A percentile compares a stretch with the other conserved stretches of the same genome.
Evolutionary conservation across 2,888 invertebrate genomes (phyloP).

Genomic region (Lepas anatifera): DNA sequence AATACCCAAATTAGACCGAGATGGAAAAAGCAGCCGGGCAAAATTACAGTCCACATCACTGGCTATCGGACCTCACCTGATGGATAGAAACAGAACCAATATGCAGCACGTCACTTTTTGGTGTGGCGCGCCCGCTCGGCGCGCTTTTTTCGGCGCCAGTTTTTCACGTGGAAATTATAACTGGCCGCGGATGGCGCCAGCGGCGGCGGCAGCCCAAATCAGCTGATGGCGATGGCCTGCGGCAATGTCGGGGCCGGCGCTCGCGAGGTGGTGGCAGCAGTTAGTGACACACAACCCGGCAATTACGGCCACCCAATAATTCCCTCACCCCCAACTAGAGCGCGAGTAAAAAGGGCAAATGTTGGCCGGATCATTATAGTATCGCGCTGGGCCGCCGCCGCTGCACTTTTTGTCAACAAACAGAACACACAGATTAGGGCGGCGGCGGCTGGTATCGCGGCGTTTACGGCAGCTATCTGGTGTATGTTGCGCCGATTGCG

Average conservation of each 20-base stretch:
- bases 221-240: not conserved
- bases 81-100: constrained; percentile 9
- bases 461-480: no score
- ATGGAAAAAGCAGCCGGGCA: not conserved
- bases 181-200: not conserved
- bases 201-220: not conserved
- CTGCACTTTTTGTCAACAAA: not conserved
- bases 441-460: no score
- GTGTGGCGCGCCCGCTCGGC: not conserved
- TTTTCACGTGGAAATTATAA: constrained; percentile 6
- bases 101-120: not conserved
- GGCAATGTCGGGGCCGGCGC: no score
- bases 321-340: not conserved
- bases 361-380: not conserved
- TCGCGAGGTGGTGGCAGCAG: not conserved
- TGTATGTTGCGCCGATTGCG: no score
- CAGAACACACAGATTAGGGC: not conserved
- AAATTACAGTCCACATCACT: not conserved
- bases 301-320: not conserved
- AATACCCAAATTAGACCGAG: constrained; percentile 9
- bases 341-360: not conserved
- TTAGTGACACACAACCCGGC: not conserved
- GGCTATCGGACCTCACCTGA: not conserved
- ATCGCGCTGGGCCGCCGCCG: not conserved
- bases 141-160: not conserved